Evolutionary conservation across 2,888 invertebrate genomes (phyloP).

Genomic region (Brenthis hecate): DNA sequence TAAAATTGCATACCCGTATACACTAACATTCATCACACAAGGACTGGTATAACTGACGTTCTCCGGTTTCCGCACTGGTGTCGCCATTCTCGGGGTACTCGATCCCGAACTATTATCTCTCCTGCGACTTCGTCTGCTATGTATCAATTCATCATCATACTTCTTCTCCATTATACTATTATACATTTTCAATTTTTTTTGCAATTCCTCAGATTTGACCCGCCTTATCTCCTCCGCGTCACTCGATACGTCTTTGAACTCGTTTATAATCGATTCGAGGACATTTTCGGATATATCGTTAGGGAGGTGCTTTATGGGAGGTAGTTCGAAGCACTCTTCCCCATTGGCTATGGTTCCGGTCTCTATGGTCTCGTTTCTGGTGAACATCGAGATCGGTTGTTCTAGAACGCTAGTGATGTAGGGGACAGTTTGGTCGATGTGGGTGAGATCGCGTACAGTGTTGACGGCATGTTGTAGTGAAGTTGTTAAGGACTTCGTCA

Average conservation of each 20-base stretch:
- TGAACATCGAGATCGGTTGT: constrained; percentile 66
- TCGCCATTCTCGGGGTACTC: constrained; percentile 55
- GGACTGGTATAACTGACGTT: constrained; percentile 62
- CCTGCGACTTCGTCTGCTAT: constrained; percentile 73
- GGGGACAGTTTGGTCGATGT: constrained; percentile 66
- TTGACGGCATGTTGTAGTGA: constrained; percentile 74
- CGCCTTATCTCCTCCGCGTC: constrained; percentile 62
- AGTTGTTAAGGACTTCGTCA: constrained; percentile 72
- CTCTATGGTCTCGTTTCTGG: constrained; percentile 60
- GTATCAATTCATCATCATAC: constrained; percentile 87
- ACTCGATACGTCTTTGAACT: constrained; percentile 64
- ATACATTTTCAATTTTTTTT: constrained; percentile 84
- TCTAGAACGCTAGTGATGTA: constrained; percentile 71
- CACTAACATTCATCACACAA: constrained; percentile 64
- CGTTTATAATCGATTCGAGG: constrained; percentile 71
- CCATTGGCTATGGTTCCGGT: constrained; percentile 78
- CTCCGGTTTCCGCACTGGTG: constrained; percentile 53
- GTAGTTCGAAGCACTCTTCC: constrained; percentile 89
- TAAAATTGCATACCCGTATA: constrained; percentile 40
- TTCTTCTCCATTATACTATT: constrained; percentile 88
- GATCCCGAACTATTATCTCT: constrained; percentile 54
- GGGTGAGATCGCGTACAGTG: constrained; percentile 68
- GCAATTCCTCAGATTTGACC: constrained; percentile 59
- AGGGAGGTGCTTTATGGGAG: constrained; percentile 81
- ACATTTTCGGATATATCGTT: constrained; percentile 70